Base-by-base conservation (phyloP, 2,797 vertebrate genomes). In the Tympanoctomys barrerae region DNA sequence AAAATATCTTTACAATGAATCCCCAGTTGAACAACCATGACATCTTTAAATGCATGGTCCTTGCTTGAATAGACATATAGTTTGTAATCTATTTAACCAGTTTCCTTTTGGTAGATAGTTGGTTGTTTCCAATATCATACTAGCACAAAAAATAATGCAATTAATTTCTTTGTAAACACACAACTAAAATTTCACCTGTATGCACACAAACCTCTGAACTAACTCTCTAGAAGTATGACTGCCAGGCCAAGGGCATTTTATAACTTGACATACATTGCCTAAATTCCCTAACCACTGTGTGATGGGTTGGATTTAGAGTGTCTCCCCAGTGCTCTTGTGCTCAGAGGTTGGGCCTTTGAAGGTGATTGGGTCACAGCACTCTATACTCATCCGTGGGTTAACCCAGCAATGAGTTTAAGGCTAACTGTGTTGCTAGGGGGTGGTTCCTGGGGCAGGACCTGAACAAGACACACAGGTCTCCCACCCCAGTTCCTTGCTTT, bases 1-100 rank as follows among this genome's bases (percentile, higher is more conserved):
- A 82, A 73, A 89, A 78, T 61, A 64, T 78, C 68, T 90, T 39
- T 86, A 85, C 2, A n/a, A 71, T 31, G 90, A 85, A 88, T 82
- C 92, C 26, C 61, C 2, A 59, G 42, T 83, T 80, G n/a, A 62
- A 31, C 21, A 83, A 70, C 78, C 54, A 36, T 62, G 24, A 31
- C n/a, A 0, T n/a, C 26, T 89, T 93, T 64, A 49, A 89, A 62
- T 10, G 26, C 28, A 36, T 39, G 4, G 7, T 52, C 91, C 79
- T 79, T 11, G 49, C 33, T 46, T 90, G 7, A 33, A 87, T 78
- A 18, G 46, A 57, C 24, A 9, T 39, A 42, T 3, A 26, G 70
- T 39, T 26, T 86, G 39, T 66, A 70, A 84, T n/a, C 84, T 75
- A 94, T 75, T 88, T 82, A 89, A 91, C 19, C 14, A 46, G 19